Base-by-base conservation (phyloP, 2,113 vertebrate genomes). In the Xyliphius kryptos region DNA sequence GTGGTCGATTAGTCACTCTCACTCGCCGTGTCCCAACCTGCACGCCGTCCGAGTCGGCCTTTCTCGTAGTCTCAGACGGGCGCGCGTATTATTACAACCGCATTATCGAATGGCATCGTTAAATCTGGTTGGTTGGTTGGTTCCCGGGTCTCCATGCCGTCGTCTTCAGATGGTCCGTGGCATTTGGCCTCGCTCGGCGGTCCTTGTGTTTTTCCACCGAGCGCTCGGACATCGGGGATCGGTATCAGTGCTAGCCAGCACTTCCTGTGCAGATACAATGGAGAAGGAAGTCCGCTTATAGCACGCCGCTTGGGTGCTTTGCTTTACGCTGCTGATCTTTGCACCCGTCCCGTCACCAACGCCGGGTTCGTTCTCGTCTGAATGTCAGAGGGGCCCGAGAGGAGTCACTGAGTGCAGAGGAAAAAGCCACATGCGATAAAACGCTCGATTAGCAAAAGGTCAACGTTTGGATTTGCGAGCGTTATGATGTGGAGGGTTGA, bases 181-280 rank as follows among this genome's bases (percentile, higher is more conserved):
- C 60, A 70, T 36, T 67, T 60, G 66, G 68, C 70, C 63, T 71
- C 48, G 58, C 41, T 52, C n/a, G 65, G 64, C 71, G 51, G 63
- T 70, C 73, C n/a, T 22, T 44, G 61, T 69, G 72, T 74, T 76
- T 79, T 74, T 74, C 62, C 65, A 26, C 32, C 53, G 65, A 75
- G 74, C 73, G 62, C 67, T 52, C 65, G 65, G 72, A 61, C 72
- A 78, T 80, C 69, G 60, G 71, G 79, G 74, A 79, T 82, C 79
- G 63, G 75, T 89, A 87, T 87, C 87, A 83, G 86, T 64, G 63
- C 74, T 37, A 66, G 71, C 78, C 82, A 87, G 83, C 70, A 63
- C 82, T 86, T 89, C 86, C 86, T 87, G 82, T 81, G 77, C 65
- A 73, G 80, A 86, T 77, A 80, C 81, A 79, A 79, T 79, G 76